Conservation (phyloP, 2,797 vertebrate species). For the Coendou prehensilis region DNA sequence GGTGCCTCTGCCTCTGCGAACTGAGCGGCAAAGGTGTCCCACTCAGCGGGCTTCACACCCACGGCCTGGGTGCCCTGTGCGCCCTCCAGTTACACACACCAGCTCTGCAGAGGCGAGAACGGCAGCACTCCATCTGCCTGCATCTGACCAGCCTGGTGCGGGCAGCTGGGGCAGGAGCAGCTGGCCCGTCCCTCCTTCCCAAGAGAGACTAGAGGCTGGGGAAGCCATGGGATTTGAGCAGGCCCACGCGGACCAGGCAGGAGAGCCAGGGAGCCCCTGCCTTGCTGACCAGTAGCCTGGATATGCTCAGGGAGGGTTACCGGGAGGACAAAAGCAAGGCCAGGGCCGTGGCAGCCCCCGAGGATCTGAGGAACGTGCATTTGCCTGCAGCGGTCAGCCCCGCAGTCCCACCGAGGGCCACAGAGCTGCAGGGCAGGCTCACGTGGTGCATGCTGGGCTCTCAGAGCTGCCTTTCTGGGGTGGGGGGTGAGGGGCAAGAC, state of each 20-base stretch:
- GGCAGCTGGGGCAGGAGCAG: fast-evolving
- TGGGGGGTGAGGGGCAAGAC: neutral
- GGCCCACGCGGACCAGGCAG: neutral
- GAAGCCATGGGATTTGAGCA: fast-evolving
- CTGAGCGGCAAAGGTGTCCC: neutral
- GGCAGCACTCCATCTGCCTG: too few species aligned
- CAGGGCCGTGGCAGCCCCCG: neutral
- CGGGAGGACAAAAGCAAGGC: neutral
- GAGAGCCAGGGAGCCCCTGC: neutral
- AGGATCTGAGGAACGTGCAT: neutral
- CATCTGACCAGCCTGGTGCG: neutral
- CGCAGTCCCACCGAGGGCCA: fast-evolving
- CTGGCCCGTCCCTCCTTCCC: neutral
- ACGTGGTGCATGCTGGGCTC: neutral
- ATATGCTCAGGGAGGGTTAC: neutral
- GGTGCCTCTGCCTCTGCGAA: neutral
- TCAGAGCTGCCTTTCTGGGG: neutral
- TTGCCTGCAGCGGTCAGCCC: fast-evolving
- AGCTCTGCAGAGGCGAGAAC: neutral
- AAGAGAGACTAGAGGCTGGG: fast-evolving
- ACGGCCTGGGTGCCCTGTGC: fast-evolving
- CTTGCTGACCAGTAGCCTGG: neutral
- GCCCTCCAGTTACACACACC: fast-evolving
- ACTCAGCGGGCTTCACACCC: neutral
- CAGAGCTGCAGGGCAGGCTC: fast-evolving